These are phyloP conservation scores for Amniataba percoides DNA, from an alignment of 2,797 vertebrate species.

Conservation along the genomic window DNA sequence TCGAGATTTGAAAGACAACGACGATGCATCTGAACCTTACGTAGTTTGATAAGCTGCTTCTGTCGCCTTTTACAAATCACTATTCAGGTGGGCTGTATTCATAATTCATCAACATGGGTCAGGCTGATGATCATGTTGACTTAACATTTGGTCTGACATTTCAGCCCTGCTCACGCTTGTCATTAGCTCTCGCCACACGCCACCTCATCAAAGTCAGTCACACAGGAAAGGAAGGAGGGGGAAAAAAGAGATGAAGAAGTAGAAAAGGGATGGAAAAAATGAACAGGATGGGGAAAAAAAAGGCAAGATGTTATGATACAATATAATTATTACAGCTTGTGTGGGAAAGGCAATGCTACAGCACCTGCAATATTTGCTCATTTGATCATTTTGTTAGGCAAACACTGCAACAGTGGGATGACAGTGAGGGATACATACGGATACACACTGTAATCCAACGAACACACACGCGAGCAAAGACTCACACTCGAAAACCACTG, in stretches of 20 bases:
- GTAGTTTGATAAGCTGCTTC: conserved; percentile 45
- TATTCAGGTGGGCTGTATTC: conserved; percentile 79
- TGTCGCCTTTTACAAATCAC: conserved; percentile 58
- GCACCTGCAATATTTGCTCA: conserved; percentile 46
- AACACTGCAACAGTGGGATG: conserved; percentile 37
- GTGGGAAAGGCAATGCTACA: conserved; percentile 4
- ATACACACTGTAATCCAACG: conserved; percentile 41
- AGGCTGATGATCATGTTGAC: conserved; percentile 85
- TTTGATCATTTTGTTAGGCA: conserved; percentile 53
- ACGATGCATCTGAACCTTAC: conserved; percentile 13
- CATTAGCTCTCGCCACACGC: conserved; percentile 84
- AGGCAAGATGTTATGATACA: conserved; percentile 5
- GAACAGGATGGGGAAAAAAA: neutral
- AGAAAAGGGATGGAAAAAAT: neutral
- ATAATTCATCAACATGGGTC: conserved; percentile 83
- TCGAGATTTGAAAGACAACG: conserved; percentile 2
- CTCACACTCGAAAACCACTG: conserved; percentile 15
- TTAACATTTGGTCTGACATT: conserved; percentile 90
- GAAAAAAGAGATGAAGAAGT: conserved; percentile 2
- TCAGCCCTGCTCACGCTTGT: conserved; percentile 78
- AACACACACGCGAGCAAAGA: conserved; percentile 28
- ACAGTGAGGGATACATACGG: conserved; percentile 5
- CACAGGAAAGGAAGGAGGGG: conserved; percentile 9
- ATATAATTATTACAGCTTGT: conserved; percentile 37
- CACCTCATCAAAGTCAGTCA: conserved; percentile 78